These are phyloP conservation scores for Leistus spinibarbis DNA, from an alignment of 2,888 invertebrate genomes.

Conservation along the genomic window DNA sequence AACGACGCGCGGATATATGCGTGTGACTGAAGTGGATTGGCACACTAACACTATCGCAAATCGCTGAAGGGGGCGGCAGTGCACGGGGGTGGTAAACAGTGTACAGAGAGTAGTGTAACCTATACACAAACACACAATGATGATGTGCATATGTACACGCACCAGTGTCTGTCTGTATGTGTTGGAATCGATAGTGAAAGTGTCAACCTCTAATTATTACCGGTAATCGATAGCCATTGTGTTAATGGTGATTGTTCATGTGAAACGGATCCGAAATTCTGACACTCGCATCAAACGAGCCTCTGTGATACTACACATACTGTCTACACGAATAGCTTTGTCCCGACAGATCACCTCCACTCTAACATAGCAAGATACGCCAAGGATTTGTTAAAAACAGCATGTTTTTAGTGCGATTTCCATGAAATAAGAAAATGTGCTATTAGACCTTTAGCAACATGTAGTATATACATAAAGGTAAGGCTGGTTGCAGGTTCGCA, in stretches of 20 bases:
- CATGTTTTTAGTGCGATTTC: too few species aligned
- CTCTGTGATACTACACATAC: not conserved
- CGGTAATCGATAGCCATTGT: conserved; percentile 39
- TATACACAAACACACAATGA: conserved; percentile 3
- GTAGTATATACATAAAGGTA: too few species aligned
- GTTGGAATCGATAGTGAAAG: conserved; percentile 34
- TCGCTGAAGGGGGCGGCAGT: conserved; percentile 46
- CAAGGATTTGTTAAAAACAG: too few species aligned
- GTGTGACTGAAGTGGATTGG: conserved; percentile 15
- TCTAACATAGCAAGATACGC: too few species aligned
- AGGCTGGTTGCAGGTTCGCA: too few species aligned
- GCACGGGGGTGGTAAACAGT: conserved; percentile 49
- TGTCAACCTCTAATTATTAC: conserved; percentile 39
- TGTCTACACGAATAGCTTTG: too few species aligned
- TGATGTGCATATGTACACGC: conserved; percentile 21
- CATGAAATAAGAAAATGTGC: too few species aligned
- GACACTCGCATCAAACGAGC: conserved; percentile 11
- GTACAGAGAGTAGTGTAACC: not conserved
- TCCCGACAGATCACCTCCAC: too few species aligned
- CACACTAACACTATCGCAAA: not conserved
- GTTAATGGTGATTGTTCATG: conserved; percentile 38
- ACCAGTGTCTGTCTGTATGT: conserved; percentile 13
- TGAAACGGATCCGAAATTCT: conserved; percentile 31
- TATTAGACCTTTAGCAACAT: too few species aligned
- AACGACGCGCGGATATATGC: not conserved